Percentiles rank a stretch among this genome's conserved stretches.
Evolutionary conservation across 2,797 vertebrate genomes (phyloP).

Genomic region (Gymnopithys bicolor): DNA sequence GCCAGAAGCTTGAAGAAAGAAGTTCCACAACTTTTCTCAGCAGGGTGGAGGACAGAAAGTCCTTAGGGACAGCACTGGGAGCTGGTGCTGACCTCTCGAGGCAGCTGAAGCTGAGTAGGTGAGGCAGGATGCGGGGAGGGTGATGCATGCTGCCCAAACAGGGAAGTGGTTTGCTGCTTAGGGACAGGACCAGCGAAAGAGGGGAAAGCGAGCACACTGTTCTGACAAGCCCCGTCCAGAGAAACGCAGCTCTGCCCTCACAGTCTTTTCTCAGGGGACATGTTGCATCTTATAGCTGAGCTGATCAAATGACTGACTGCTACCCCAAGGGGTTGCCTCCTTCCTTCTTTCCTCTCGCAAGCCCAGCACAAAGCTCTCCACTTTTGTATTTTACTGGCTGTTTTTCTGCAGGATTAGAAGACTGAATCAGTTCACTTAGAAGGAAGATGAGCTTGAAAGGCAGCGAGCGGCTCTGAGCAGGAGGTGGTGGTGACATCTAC

Average conservation of each 20-base stretch:
- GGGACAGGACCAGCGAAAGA: background rate
- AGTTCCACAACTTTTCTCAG: background rate
- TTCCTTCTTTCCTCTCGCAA: background rate
- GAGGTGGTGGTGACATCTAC: background rate
- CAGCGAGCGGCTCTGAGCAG: background rate
- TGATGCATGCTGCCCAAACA: background rate
- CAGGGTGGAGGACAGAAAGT: background rate
- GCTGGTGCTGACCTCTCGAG: background rate
- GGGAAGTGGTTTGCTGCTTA: conserved; percentile 47
- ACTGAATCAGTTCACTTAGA: background rate
- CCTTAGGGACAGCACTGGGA: accelerated
- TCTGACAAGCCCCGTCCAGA: background rate
- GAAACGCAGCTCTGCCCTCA: background rate
- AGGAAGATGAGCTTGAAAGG: background rate
- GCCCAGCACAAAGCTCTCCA: background rate
- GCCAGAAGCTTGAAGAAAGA: background rate
- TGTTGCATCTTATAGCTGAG: background rate
- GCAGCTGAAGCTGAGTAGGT: background rate
- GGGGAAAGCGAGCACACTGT: background rate
- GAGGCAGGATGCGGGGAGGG: background rate
- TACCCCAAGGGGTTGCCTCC: background rate
- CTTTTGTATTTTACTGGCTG: background rate
- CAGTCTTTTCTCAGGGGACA: background rate
- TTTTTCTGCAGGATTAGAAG: background rate
- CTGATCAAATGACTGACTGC: background rate